Conservation (phyloP, 1,140 invertebrate genomes). For the Drosophila lacteicornis region DNA sequence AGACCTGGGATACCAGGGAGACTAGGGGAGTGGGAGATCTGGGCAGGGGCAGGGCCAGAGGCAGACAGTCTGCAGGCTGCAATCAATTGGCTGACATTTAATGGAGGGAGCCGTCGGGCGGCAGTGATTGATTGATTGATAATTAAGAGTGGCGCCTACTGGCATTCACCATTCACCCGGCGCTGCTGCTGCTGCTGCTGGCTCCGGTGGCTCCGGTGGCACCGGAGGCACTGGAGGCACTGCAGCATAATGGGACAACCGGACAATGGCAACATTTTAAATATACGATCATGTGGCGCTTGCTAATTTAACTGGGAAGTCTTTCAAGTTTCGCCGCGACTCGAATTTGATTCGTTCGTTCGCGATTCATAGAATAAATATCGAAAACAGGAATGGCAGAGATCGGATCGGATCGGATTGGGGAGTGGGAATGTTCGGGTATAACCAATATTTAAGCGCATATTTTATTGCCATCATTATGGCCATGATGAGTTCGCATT, state of each 20-base stretch:
- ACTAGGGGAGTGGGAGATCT: conserved; percentile 3
- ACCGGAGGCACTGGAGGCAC: conserved; percentile 21
- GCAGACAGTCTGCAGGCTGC: conserved; percentile 48
- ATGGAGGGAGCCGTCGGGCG: conserved; percentile 74
- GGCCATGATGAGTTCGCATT: conserved; percentile 47
- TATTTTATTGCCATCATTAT: conserved; percentile 63
- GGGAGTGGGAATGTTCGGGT: conserved; percentile 43
- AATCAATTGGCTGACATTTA: conserved; percentile 64
- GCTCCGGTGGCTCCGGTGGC: no score
- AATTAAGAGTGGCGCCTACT: conserved; percentile 78
- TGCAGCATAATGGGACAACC: conserved; percentile 61
- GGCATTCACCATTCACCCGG: conserved; percentile 16
- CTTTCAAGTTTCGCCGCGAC: conserved; percentile 67
- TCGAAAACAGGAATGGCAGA: conserved; percentile 34
- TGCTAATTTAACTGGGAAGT: conserved; percentile 62
- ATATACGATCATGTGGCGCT: conserved; percentile 74
- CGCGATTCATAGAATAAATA: conserved; percentile 20
- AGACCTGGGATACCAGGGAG: conserved; percentile 1
- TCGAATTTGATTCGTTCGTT: conserved; percentile 21
- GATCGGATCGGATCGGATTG: background rate
- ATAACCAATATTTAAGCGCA: conserved; percentile 52
- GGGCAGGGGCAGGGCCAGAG: background rate
- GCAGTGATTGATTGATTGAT: conserved; percentile 77
- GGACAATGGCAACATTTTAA: conserved; percentile 52
- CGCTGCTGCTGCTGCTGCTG: no score